Percentiles rank a stretch among this genome's conserved stretches.
phyloP scores from a whole-genome alignment of 1,140 invertebrate species.

The Tyrophagus putrescentiae region DNA sequence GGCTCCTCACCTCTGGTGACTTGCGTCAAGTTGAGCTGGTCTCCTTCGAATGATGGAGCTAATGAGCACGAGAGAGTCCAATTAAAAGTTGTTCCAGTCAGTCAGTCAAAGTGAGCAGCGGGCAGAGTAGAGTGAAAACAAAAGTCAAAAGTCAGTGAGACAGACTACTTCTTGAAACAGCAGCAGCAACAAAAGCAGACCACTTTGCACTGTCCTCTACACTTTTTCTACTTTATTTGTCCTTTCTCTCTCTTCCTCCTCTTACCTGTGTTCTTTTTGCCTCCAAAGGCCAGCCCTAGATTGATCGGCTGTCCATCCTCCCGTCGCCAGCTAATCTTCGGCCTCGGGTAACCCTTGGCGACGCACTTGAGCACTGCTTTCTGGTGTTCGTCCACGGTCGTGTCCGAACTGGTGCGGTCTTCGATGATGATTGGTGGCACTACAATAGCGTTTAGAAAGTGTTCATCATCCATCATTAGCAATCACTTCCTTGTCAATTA shows the following conservation, averaged over 20 bases:
- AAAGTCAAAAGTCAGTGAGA: conserved; percentile 1
- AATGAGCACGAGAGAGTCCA: neutral
- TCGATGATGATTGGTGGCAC: conserved; percentile 40
- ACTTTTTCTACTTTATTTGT: too few relatives aligned
- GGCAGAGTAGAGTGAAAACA: too few relatives aligned
- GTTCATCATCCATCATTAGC: neutral
- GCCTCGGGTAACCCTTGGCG: conserved; percentile 63
- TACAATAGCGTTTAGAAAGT: conserved; percentile 18
- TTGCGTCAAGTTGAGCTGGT: conserved; percentile 61
- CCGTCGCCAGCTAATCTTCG: conserved; percentile 66
- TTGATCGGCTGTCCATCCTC: conserved; percentile 61
- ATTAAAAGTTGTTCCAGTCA: neutral
- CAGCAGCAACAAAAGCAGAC: too few relatives aligned
- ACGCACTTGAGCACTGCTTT: conserved; percentile 49
- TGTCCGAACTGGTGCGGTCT: conserved; percentile 61
- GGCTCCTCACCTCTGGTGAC: conserved; percentile 47
- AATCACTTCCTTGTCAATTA: neutral
- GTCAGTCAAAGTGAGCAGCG: too few relatives aligned
- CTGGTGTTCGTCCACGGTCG: conserved; percentile 61
- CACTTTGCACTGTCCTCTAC: too few relatives aligned
- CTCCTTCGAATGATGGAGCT: conserved; percentile 45
- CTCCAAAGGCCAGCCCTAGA: conserved; percentile 25
- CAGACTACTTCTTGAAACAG: too few relatives aligned
- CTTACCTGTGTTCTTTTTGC: conserved; percentile 25
- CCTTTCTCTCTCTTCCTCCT: too few relatives aligned